Conservation (phyloP, 2,113 vertebrate species). For the Coptodon rendalli region DNA sequence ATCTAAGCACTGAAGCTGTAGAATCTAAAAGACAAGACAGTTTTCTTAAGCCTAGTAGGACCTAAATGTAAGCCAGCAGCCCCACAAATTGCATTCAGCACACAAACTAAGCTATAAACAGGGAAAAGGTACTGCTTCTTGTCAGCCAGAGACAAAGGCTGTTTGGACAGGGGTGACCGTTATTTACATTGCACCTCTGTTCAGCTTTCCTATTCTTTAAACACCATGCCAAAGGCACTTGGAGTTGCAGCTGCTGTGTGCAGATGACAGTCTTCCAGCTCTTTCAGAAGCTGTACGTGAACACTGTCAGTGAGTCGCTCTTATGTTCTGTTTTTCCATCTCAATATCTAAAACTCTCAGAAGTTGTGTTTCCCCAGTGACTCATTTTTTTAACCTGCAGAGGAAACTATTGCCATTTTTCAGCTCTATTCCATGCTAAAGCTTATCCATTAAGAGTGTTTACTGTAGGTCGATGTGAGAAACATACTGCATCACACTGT, state of each 20-base stretch:
- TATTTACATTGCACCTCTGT: slow-evolving; percentile 47
- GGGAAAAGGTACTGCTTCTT: slow-evolving; percentile 48
- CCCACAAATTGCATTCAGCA: slow-evolving; percentile 16
- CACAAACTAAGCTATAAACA: slow-evolving; percentile 12
- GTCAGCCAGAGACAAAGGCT: slow-evolving; percentile 25
- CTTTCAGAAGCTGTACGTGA: neutral
- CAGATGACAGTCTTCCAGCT: neutral
- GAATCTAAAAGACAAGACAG: neutral
- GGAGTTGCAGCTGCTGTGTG: neutral
- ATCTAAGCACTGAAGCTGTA: neutral
- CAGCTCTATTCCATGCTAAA: neutral
- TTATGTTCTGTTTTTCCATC: neutral
- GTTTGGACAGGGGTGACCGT: slow-evolving; percentile 34
- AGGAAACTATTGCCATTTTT: neutral
- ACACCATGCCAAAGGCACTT: neutral
- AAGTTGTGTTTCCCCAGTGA: neutral
- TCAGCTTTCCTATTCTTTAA: slow-evolving; percentile 22
- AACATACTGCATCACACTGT: slow-evolving; percentile 20
- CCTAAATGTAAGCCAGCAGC: neutral
- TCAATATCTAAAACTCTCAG: neutral
- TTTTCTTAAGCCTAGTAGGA: neutral
- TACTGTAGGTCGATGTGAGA: neutral
- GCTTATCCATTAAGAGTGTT: slow-evolving; percentile 41
- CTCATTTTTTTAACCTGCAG: neutral
- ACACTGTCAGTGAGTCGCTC: neutral